Conservation (phyloP, 2,797 vertebrate species). For the Dendrocincla fuliginosa region DNA sequence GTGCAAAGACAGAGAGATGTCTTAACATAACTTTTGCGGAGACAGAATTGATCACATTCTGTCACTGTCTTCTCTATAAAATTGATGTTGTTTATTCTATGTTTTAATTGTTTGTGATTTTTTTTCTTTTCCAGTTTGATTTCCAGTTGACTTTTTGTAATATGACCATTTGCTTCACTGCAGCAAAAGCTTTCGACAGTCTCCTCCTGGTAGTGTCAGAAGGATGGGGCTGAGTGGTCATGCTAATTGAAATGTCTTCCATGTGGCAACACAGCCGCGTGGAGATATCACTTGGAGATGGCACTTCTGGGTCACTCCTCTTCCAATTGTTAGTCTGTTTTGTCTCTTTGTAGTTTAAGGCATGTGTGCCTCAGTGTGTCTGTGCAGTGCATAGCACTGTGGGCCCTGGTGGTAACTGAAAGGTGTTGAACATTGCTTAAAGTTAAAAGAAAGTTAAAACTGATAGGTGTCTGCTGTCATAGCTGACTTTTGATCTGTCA, state of each 20-base stretch:
- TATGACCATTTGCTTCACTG: background rate
- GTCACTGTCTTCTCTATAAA: background rate
- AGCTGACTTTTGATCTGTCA: background rate
- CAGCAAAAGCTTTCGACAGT: background rate
- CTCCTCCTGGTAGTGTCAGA: background rate
- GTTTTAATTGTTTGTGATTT: background rate
- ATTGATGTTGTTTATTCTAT: background rate
- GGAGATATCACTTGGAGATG: background rate
- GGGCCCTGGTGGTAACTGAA: background rate
- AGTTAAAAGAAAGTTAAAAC: background rate
- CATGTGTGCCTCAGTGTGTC: background rate
- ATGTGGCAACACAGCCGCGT: background rate
- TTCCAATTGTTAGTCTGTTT: background rate
- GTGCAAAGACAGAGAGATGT: background rate
- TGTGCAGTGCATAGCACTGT: background rate
- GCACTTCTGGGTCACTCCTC: background rate
- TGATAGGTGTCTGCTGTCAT: background rate
- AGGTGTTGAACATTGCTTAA: background rate
- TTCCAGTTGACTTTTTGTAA: background rate
- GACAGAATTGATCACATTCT: background rate
- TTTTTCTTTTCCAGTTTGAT: background rate
- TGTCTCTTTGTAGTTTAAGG: background rate
- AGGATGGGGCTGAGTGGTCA: background rate
- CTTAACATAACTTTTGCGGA: background rate
- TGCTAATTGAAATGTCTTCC: background rate